These are phyloP conservation scores for Drosophila anomelani DNA, from an alignment of 2,888 invertebrate genomes.

Conservation along the genomic window DNA sequence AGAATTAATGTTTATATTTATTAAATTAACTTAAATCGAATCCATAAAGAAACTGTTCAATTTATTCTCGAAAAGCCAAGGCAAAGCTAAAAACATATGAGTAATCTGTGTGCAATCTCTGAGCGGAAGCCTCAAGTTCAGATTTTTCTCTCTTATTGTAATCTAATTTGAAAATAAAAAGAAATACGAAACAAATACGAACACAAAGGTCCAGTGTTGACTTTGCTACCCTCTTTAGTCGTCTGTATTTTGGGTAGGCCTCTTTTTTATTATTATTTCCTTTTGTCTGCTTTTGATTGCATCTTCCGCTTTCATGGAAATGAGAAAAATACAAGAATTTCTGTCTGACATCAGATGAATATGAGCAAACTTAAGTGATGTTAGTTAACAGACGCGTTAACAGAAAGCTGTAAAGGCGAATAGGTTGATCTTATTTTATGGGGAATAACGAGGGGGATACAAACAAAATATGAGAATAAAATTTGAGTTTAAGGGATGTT, in stretches of 20 bases:
- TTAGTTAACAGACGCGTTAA: conserved; percentile 1
- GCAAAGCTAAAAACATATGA: conserved; percentile 27
- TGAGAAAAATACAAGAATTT: conserved; percentile 14
- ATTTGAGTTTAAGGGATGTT: too few species aligned
- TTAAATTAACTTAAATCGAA: not conserved
- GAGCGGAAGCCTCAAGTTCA: conserved; percentile 45
- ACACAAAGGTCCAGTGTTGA: too few species aligned
- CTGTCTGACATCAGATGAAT: not conserved
- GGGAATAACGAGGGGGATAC: not conserved
- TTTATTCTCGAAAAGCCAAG: conserved; percentile 17
- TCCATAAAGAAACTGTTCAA: not conserved
- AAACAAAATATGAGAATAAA: too few species aligned
- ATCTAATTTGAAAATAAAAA: conserved; percentile 58
- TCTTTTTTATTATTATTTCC: conserved; percentile 48
- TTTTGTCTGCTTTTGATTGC: conserved; percentile 66
- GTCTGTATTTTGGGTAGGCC: conserved; percentile 45
- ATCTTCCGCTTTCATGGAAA: conserved; percentile 61
- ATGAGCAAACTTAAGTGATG: not conserved
- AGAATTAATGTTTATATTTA: not conserved
- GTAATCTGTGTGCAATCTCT: conserved; percentile 18
- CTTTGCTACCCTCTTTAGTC: conserved; percentile 3
- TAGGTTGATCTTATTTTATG: too few species aligned
- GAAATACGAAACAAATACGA: too few species aligned
- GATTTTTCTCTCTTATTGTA: conserved; percentile 55
- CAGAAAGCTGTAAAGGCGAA: not conserved